These are phyloP conservation scores for Tetragonula clypearis DNA, from an alignment of 1,140 invertebrate genomes.

Conservation along the genomic window DNA sequence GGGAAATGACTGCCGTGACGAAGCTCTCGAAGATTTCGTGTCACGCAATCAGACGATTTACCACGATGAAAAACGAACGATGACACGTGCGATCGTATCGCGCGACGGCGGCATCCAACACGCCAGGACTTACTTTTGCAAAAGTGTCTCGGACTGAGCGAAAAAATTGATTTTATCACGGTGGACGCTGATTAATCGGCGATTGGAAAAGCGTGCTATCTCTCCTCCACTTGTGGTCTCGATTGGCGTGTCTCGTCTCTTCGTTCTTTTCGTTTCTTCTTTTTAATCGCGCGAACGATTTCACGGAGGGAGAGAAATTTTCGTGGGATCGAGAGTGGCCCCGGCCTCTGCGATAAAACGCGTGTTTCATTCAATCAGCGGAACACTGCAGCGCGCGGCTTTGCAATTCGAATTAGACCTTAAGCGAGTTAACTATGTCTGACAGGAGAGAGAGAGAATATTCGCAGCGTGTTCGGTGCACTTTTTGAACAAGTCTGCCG, in stretches of 20 bases:
- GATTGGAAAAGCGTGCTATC: neutral
- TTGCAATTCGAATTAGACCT: neutral
- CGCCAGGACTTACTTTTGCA: too few relatives aligned
- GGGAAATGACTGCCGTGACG: neutral
- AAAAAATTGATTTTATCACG: constrained; percentile 4
- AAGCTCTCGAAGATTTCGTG: neutral
- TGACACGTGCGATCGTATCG: neutral
- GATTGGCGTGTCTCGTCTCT: neutral
- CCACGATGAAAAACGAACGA: neutral
- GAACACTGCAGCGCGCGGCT: too few relatives aligned
- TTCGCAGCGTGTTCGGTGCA: neutral
- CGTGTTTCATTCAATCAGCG: neutral
- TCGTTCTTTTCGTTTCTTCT: neutral
- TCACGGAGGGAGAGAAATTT: neutral
- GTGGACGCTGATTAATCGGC: constrained; percentile 8
- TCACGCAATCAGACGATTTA: neutral
- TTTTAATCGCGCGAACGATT: neutral
- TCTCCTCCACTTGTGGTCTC: neutral
- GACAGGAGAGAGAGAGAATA: neutral
- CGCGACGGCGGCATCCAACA: too few relatives aligned
- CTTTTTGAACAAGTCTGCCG: neutral
- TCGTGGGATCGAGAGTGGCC: neutral
- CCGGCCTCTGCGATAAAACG: neutral
- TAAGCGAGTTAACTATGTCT: neutral
- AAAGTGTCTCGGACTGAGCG: neutral